Percentiles rank a stretch among this genome's conserved stretches.
Evolutionary conservation across 2,113 vertebrate species (phyloP).

Genomic region (Melospiza georgiana): DNA sequence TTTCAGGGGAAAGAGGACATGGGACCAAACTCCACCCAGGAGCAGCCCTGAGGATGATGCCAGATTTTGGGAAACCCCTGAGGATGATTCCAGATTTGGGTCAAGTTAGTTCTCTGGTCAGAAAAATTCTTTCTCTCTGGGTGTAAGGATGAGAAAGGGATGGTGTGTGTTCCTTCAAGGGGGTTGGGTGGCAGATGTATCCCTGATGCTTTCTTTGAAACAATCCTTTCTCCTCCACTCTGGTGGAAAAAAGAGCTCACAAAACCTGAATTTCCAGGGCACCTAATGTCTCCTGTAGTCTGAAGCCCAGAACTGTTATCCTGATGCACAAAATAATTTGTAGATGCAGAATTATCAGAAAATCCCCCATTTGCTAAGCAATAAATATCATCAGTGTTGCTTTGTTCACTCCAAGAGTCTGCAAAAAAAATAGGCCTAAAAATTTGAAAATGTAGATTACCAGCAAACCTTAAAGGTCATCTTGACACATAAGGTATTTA

Average conservation of each 20-base stretch:
- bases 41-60: not conserved
- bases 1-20: not conserved
- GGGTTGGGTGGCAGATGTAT: not conserved
- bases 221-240: not conserved
- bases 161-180: rapidly evolving
- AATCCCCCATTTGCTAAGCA: not conserved
- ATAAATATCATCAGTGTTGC: not conserved
- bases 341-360: not conserved
- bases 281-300: not conserved
- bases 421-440: not conserved
- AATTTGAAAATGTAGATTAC: constrained; percentile 28
- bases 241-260: not conserved
- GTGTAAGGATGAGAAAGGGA: not conserved
- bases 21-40: not conserved
- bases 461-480: constrained; percentile 43
- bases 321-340: not conserved
- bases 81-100: not conserved
- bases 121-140: not conserved
- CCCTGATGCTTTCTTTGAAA: not conserved
- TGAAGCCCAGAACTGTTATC: not conserved
- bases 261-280: not conserved
- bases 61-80: not conserved
- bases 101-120: not conserved
- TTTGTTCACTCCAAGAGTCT: not conserved
- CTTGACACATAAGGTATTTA: constrained; percentile 12